Conservation (phyloP, 2,797 vertebrate genomes). For the Catostomus latipinnis region DNA sequence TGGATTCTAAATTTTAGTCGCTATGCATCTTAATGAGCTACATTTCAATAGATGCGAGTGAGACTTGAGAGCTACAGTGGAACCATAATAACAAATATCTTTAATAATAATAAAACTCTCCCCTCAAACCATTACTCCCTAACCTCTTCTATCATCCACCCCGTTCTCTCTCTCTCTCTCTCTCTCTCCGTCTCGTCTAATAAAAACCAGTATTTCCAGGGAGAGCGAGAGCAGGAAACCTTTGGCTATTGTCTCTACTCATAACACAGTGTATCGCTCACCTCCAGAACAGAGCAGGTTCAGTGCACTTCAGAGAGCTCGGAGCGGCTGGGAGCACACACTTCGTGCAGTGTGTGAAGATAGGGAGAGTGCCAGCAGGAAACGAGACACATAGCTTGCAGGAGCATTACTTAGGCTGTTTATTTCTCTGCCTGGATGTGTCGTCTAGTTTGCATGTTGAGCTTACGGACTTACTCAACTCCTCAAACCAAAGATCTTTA, state of each 20-base stretch:
- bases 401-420: constrained; percentile 28
- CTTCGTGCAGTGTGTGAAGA: constrained; percentile 39
- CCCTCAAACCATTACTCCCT: background rate
- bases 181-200: constrained; percentile 41
- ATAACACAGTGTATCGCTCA: constrained; percentile 51
- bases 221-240: constrained; percentile 48
- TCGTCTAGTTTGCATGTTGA: constrained; percentile 8
- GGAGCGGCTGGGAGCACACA: constrained; percentile 25
- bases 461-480: constrained; percentile 7
- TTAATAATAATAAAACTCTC: constrained; percentile 21
- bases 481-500: constrained; percentile 23
- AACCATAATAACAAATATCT: background rate
- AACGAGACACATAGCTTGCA: constrained; percentile 13
- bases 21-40: too few species aligned
- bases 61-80: too few species aligned
- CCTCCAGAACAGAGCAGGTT: constrained; percentile 48
- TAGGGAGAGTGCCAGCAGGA: constrained; percentile 35
- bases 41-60: too few species aligned
- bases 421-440: constrained; percentile 18
- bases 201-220: constrained; percentile 51
- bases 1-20: too few species aligned
- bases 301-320: constrained; percentile 33
- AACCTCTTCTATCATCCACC: background rate
- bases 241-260: constrained; percentile 58
- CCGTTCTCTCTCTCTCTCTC: constrained; percentile 11